Conservation (phyloP, 2,888 invertebrate genomes). For the Acanthacorydalis orientalis region DNA sequence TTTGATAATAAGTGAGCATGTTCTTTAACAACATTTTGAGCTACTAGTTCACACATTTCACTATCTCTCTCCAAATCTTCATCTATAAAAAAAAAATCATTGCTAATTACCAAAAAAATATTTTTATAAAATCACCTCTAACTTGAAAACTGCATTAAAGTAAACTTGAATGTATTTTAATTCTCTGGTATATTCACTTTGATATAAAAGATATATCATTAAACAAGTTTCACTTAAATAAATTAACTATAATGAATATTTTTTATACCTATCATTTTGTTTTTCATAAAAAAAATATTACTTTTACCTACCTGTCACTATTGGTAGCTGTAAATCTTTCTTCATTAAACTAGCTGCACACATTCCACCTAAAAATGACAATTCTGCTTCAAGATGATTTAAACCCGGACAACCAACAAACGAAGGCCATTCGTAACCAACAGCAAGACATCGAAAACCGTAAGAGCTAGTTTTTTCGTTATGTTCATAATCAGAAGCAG, state of each 20-base stretch:
- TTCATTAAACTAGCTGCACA: slow-evolving; percentile 82
- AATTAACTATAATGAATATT: too few relatives aligned
- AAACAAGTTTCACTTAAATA: too few relatives aligned
- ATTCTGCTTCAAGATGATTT: slow-evolving; percentile 71
- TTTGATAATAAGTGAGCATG: slow-evolving; percentile 69
- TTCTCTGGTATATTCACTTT: too few relatives aligned
- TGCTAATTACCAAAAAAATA: too few relatives aligned
- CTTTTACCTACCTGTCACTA: slow-evolving; percentile 31
- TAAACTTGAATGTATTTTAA: too few relatives aligned
- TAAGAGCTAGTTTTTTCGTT: slow-evolving; percentile 70
- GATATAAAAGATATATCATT: too few relatives aligned
- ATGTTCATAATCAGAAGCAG: slow-evolving; percentile 85
- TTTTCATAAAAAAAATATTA: too few relatives aligned
- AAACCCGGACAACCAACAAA: slow-evolving; percentile 32
- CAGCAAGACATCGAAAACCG: slow-evolving; percentile 64
- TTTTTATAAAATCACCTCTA: too few relatives aligned
- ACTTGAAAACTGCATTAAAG: too few relatives aligned
- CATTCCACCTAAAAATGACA: slow-evolving; percentile 79
- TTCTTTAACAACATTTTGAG: slow-evolving; percentile 31
- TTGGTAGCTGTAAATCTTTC: slow-evolving; percentile 54
- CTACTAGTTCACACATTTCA: slow-evolving; percentile 53
- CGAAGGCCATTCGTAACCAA: slow-evolving; percentile 65
- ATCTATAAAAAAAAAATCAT: slow-evolving; percentile 20
- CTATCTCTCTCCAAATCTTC: slow-evolving; percentile 56
- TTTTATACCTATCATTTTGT: too few relatives aligned